Evolutionary conservation across 2,113 vertebrate genomes (phyloP).

Genomic region (Salvelinus namaycush): DNA sequence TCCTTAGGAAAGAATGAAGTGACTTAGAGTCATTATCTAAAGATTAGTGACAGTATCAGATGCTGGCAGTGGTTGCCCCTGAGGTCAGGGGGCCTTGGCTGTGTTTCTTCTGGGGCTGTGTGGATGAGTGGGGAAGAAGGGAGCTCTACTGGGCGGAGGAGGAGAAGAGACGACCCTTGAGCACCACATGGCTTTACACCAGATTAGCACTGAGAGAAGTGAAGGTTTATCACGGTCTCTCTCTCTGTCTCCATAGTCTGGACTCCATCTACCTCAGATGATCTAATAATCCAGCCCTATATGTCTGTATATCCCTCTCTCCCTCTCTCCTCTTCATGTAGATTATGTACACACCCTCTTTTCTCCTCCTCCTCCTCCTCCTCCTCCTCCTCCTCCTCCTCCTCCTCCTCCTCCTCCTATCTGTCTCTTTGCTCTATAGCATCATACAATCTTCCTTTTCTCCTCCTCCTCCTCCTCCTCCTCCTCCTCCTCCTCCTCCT

Average conservation of each 20-base stretch:
- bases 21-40: slow-evolving; percentile 24
- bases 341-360: background rate
- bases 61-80: slow-evolving; percentile 12
- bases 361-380: background rate
- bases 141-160: background rate
- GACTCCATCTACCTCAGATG: background rate
- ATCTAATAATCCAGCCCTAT: too few relatives aligned
- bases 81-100: slow-evolving; percentile 22
- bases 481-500: background rate
- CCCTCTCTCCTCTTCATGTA: background rate
- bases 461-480: too few relatives aligned
- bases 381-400: too few relatives aligned
- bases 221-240: slow-evolving; percentile 22
- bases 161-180: slow-evolving; percentile 15
- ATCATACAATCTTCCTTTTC: too few relatives aligned
- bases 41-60: slow-evolving; percentile 34
- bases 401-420: too few relatives aligned
- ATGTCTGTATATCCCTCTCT: slow-evolving; percentile 12
- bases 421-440: too few relatives aligned
- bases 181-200: slow-evolving; percentile 8
- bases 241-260: background rate
- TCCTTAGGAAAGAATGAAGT: slow-evolving; percentile 7
- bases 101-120: background rate
- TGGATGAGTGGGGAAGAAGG: background rate
- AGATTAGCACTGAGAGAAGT: slow-evolving; percentile 9